Evolutionary conservation across 2,888 invertebrate genomes (phyloP), one percentile per base, ranked within the genome.

Genomic region (Ectobius pallidus): DNA sequence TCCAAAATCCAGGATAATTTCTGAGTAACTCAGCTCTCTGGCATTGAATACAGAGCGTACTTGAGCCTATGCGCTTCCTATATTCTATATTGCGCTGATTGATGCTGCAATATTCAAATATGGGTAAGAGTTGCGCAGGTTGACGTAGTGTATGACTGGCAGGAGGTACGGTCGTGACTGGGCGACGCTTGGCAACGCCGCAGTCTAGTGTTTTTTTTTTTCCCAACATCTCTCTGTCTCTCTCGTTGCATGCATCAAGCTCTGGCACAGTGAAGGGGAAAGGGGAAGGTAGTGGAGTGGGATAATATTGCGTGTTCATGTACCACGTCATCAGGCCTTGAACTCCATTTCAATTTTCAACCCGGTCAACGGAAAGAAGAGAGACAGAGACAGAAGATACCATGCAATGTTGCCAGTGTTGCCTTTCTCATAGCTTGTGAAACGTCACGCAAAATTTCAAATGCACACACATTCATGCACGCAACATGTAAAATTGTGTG

Each of bases 281-380:
- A 3, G 20, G 18, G 7, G 58, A 3, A 16, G 39, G n/a, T 44
- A 46, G 27, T 27, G n/a, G 46, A 46, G 34, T 14, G 69, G 68
- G 67, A 30, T 27, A 42, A 39, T 34, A 39, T 46, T 63, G 71
- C 63, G 71, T 63, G 46, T 49, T 71, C 71, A 49, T 34, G 76
- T 76, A 75, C 78, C 78, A 79, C 81, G 80, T 80, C 81, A 81
- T 77, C 76, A 80, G 80, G 78, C 80, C 81, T 81, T 81, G 81
- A 81, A 81, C 81, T 80, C 80, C 78, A 80, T 79, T 79, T 63
- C 71, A 52, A 65, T 63, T 65, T 63, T 70, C 71, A 65, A 71
- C 63, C 71, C 71, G 71, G 71, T 71, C 71, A 71, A 49, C 71
- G 44, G 65, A 46, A 46, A 46, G 46, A 44, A 18, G 22, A 44